Percentiles rank a stretch among this genome's conserved stretches.
phyloP scores from a whole-genome alignment of 2,797 vertebrate genomes.

The Taenioides sp. region DNA sequence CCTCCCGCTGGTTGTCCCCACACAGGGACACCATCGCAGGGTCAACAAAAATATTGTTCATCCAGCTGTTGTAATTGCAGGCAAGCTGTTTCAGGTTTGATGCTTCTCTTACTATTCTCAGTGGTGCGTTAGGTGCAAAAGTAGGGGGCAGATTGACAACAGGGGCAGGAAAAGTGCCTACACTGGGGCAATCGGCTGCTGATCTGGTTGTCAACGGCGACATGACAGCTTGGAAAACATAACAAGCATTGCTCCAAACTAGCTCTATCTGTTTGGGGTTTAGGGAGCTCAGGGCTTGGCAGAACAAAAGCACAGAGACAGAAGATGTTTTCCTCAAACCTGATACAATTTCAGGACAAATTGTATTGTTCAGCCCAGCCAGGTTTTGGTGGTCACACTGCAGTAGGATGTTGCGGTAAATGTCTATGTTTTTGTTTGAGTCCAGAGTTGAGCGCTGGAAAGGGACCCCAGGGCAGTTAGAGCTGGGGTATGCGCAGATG shows the following conservation, averaged over 20 bases:
- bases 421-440: not conserved
- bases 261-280: slow-evolving; percentile 47
- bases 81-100: slow-evolving; percentile 69
- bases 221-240: slow-evolving; percentile 41
- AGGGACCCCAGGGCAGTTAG: slow-evolving; percentile 45
- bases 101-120: slow-evolving; percentile 42
- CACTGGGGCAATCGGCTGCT: slow-evolving; percentile 36
- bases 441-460: slow-evolving; percentile 37
- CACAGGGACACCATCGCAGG: slow-evolving; percentile 71
- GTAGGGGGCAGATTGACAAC: not conserved
- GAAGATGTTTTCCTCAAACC: slow-evolving; percentile 34
- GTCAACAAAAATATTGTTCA: slow-evolving; percentile 39
- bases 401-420: slow-evolving; percentile 22
- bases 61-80: slow-evolving; percentile 77
- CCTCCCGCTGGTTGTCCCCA: slow-evolving; percentile 66
- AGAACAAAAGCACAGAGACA: slow-evolving; percentile 56
- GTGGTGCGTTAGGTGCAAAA: not conserved
- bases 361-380: slow-evolving; percentile 67
- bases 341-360: slow-evolving; percentile 65
- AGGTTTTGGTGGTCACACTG: slow-evolving; percentile 66
- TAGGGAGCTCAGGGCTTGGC: slow-evolving; percentile 64
- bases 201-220: slow-evolving; percentile 56
- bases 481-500: slow-evolving; percentile 54
- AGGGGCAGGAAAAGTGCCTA: not conserved
- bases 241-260: slow-evolving; percentile 73